These are phyloP conservation scores for Anabacerthia variegaticeps DNA, from an alignment of 2,797 vertebrate species.

Conservation along the genomic window DNA sequence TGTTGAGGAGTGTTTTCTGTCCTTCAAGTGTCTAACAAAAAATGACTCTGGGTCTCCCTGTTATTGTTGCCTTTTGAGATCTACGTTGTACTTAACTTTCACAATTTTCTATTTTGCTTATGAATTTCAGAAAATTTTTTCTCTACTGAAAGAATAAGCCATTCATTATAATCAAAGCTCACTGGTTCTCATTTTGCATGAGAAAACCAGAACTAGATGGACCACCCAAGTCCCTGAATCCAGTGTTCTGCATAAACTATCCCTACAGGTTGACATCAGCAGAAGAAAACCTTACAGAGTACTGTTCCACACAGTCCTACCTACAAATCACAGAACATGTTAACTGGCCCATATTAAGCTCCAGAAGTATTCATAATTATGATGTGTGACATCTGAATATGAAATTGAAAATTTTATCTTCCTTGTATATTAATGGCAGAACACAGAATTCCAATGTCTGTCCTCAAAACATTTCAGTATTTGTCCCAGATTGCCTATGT, in stretches of 20 bases:
- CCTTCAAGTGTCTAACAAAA: background rate
- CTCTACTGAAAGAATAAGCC: background rate
- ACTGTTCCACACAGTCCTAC: background rate
- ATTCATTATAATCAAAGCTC: background rate
- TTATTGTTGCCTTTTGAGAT: background rate
- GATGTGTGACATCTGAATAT: conserved; percentile 6
- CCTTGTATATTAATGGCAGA: background rate
- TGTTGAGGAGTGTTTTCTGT: background rate
- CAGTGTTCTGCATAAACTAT: background rate
- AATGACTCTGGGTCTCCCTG: background rate
- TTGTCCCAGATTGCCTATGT: background rate
- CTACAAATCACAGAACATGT: conserved; percentile 10
- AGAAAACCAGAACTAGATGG: background rate
- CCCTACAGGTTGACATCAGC: background rate
- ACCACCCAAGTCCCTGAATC: background rate
- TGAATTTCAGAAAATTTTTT: background rate
- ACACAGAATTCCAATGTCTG: background rate
- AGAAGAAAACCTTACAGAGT: background rate
- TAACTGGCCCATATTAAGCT: background rate
- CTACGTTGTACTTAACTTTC: background rate
- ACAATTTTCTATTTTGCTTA: background rate
- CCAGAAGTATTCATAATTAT: conserved; percentile 15
- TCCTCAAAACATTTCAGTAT: background rate
- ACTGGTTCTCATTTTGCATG: background rate
- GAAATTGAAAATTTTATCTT: background rate